Conservation (phyloP, 2,888 invertebrate species). For the Gryllus longicercus region DNA sequence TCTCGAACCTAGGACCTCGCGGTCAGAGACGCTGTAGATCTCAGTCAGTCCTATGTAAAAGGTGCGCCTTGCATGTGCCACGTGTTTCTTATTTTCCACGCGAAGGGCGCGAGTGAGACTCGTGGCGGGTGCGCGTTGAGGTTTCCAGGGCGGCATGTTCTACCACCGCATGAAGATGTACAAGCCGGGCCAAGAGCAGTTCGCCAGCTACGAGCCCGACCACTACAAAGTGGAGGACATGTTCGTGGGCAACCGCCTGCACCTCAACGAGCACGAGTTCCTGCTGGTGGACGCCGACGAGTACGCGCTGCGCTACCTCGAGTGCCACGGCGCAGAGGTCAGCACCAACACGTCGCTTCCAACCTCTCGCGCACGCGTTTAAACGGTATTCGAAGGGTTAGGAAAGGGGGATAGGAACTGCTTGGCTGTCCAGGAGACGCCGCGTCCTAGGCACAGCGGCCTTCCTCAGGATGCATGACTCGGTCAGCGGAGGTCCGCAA, state of each 20-base stretch:
- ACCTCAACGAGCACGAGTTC: slow-evolving; percentile 75
- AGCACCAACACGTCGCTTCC: slow-evolving; percentile 30
- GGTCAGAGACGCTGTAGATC: no score
- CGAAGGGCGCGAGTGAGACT: no score
- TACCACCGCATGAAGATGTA: slow-evolving; percentile 57
- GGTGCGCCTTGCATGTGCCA: no score
- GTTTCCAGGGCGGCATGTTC: slow-evolving; percentile 48
- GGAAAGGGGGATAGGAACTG: no score
- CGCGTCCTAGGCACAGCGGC: no score
- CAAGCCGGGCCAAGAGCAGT: slow-evolving; percentile 69
- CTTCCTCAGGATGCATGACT: no score
- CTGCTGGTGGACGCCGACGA: slow-evolving; percentile 77
- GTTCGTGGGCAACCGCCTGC: slow-evolving; percentile 76
- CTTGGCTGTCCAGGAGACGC: no score
- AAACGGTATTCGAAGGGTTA: neutral
- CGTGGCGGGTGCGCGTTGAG: neutral
- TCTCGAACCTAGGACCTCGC: no score
- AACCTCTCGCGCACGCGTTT: neutral
- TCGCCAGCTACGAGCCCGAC: slow-evolving; percentile 66
- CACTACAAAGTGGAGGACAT: slow-evolving; percentile 76
- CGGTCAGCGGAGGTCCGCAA: no score
- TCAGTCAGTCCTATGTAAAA: no score
- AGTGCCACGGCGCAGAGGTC: slow-evolving; percentile 70
- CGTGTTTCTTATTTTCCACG: no score
- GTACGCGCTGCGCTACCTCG: slow-evolving; percentile 84